Conservation (phyloP, 2,797 vertebrate genomes). For the Pseudomugil gertrudae region DNA sequence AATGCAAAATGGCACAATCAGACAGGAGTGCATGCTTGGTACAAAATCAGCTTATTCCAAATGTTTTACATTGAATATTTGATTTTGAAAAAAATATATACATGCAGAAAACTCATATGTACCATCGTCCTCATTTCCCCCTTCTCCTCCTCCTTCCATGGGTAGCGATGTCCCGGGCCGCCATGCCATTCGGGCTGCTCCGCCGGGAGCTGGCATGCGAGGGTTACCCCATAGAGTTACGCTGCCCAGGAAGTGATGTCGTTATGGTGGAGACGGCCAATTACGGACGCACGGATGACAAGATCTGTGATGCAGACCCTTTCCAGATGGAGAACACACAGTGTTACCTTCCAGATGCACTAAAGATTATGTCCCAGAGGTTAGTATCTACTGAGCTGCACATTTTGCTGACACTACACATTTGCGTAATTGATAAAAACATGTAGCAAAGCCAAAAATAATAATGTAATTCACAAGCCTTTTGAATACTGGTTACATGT, state of each 20-base stretch:
- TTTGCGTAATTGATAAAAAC: not conserved
- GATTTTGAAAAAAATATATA: too few relatives aligned
- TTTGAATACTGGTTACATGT: constrained; percentile 25
- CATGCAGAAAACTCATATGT: too few relatives aligned
- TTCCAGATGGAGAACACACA: constrained; percentile 96
- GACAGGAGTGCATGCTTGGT: not conserved
- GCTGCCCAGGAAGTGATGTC: constrained; percentile 91
- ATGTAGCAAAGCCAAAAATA: constrained; percentile 4
- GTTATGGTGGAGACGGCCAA: constrained; percentile 93
- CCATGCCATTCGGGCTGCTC: constrained; percentile 89
- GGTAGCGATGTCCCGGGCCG: constrained; percentile 88
- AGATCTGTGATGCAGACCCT: constrained; percentile 92
- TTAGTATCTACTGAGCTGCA: constrained; percentile 54
- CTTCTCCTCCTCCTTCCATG: not conserved
- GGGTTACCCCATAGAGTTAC: constrained; percentile 92
- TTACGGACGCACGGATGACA: constrained; percentile 92
- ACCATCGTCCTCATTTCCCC: not conserved
- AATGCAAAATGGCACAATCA: not conserved
- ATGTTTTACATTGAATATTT: too few relatives aligned
- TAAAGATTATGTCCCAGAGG: constrained; percentile 94
- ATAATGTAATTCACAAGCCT: constrained; percentile 1
- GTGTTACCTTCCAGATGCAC: constrained; percentile 90
- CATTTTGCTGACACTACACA: not conserved
- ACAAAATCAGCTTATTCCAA: not conserved
- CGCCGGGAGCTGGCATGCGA: constrained; percentile 91